These are phyloP conservation scores for Scaptodrosophila lebanonensis DNA, from an alignment of 1,140 invertebrate genomes.

Conservation along the genomic window DNA sequence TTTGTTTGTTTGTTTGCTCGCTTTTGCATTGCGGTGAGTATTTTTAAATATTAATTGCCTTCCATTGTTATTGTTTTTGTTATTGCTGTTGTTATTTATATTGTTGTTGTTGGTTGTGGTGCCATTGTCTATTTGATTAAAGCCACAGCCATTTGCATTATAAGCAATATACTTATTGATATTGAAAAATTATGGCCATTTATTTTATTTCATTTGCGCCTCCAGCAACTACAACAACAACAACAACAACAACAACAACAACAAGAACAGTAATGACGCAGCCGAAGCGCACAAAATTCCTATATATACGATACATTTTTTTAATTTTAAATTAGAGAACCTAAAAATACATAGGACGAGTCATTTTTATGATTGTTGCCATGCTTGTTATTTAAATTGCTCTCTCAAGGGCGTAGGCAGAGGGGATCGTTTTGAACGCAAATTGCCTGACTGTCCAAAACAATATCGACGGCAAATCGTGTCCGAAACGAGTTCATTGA, in stretches of 20 bases:
- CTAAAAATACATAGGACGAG: too few relatives aligned
- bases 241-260: not conserved
- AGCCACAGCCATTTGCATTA: conserved; percentile 12
- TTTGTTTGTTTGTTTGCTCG: conserved; percentile 23
- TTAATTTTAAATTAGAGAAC: too few relatives aligned
- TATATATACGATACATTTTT: too few relatives aligned
- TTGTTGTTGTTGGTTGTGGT: not conserved
- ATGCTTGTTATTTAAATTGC: too few relatives aligned
- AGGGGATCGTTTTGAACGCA: too few relatives aligned
- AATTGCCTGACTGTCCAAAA: too few relatives aligned
- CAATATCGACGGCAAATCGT: too few relatives aligned
- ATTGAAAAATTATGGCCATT: conserved; percentile 29
- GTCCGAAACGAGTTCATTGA: too few relatives aligned
- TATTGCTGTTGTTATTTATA: conserved; percentile 1
- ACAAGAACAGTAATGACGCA: conserved; percentile 6
- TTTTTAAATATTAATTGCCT: conserved; percentile 1
- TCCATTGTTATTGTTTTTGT: conserved; percentile 7
- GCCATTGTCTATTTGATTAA: too few relatives aligned
- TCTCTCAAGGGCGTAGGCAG: too few relatives aligned
- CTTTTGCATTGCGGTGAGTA: conserved; percentile 41
- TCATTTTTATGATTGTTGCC: too few relatives aligned
- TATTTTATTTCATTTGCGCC: conserved; percentile 4
- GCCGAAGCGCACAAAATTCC: not conserved
- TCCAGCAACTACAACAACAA: not conserved
- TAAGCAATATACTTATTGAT: conserved; percentile 23